Evolutionary conservation across 2,113 vertebrate species (phyloP).

Genomic region (Rhombomys opimus): DNA sequence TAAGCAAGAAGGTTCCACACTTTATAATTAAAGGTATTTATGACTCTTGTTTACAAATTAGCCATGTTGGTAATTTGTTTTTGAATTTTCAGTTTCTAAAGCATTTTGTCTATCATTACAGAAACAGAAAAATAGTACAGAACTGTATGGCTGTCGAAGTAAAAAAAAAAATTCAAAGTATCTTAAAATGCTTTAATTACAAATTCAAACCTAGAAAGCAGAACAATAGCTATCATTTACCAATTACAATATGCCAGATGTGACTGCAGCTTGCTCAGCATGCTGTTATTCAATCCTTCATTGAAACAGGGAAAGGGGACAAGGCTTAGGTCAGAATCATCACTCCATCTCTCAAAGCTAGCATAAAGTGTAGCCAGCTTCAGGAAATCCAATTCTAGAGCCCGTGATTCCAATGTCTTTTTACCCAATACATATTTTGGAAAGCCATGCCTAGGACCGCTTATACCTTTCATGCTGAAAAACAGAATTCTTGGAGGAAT

Average conservation of each 20-base stretch:
- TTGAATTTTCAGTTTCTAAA: neutral
- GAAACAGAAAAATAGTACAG: slow-evolving; percentile 23
- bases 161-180: slow-evolving; percentile 41
- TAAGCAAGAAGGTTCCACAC: neutral
- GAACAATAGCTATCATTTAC: neutral
- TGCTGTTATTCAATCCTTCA: neutral
- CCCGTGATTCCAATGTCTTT: neutral
- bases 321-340: neutral
- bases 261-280: neutral
- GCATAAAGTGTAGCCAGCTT: neutral
- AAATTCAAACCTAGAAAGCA: neutral
- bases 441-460: slow-evolving; percentile 4
- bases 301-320: neutral
- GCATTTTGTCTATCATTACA: neutral
- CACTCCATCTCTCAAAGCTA: neutral
- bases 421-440: neutral
- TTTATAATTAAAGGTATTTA: slow-evolving; percentile 2
- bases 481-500: neutral
- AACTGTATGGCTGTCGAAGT: neutral
- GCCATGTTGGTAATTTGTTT: slow-evolving; percentile 20
- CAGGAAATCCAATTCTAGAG: neutral
- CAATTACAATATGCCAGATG: neutral
- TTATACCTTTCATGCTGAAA: neutral
- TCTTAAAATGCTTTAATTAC: neutral
- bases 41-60: slow-evolving; percentile 6